Conservation (phyloP, 2,888 invertebrate genomes). For the Phyto melanocephala region DNA sequence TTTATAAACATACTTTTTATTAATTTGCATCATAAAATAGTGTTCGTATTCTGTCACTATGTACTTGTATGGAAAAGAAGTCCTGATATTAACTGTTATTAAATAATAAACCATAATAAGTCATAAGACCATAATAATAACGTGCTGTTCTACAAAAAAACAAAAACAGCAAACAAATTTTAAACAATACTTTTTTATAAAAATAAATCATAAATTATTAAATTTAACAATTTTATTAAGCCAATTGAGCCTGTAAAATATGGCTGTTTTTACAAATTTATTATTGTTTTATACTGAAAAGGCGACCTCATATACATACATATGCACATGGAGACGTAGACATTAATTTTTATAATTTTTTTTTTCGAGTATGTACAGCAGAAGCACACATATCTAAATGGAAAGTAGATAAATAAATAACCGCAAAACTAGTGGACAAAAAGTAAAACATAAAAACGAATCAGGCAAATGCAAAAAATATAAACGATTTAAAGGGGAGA, state of each 20-base stretch:
- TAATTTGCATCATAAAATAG: no score
- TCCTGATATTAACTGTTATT: background rate
- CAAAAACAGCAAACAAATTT: background rate
- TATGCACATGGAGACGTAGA: no score
- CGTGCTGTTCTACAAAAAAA: background rate
- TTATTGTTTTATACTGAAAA: no score
- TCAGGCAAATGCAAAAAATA: background rate
- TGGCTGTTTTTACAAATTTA: no score
- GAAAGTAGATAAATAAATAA: background rate
- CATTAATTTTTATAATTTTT: no score
- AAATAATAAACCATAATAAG: background rate
- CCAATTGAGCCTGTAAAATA: no score
- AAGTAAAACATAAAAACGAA: background rate
- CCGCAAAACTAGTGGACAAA: background rate
- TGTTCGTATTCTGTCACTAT: background rate
- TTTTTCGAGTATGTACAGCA: no score
- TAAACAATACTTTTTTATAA: background rate
- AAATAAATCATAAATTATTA: background rate
- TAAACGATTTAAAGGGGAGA: background rate
- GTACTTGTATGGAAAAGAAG: background rate
- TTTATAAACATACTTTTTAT: no score
- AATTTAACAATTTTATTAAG: no score
- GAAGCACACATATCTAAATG: background rate
- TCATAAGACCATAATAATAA: background rate
- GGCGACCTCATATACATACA: no score